Percentiles rank a stretch among this genome's conserved stretches.
phyloP scores from a whole-genome alignment of 1,140 invertebrate species.

The Physella acuta region DNA sequence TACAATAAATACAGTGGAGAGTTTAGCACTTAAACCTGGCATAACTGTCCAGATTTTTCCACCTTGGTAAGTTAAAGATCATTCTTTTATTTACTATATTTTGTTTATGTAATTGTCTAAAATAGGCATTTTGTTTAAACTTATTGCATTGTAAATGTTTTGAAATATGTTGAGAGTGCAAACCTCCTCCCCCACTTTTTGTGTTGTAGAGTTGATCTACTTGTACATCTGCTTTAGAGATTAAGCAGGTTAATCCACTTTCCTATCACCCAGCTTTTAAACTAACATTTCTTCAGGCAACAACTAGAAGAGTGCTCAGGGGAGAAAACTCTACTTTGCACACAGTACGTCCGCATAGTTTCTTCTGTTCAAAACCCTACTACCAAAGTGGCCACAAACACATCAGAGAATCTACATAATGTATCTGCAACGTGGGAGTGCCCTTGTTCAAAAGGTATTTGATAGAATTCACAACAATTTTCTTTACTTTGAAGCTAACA shows the following conservation, averaged over 20 bases:
- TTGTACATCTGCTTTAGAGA: not conserved
- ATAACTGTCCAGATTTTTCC: constrained; percentile 1
- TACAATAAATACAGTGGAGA: not conserved
- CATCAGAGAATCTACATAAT: too few species aligned
- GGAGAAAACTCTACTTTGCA: not conserved
- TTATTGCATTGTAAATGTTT: not conserved
- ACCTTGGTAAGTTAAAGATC: constrained; percentile 1
- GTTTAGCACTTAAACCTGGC: not conserved
- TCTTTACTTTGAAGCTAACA: not conserved
- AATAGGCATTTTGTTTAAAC: not conserved
- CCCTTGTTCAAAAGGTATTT: constrained; percentile 3
- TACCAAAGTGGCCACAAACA: not conserved
- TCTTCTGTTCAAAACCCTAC: not conserved
- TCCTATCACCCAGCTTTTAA: not conserved
- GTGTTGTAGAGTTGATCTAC: not conserved
- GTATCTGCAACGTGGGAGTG: not conserved
- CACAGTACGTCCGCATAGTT: not conserved
- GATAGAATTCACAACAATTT: not conserved
- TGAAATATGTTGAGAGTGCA: not conserved
- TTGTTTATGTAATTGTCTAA: not conserved
- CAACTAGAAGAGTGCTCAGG: not conserved
- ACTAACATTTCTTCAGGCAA: constrained; percentile 1
- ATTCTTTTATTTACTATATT: not conserved
- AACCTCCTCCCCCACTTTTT: not conserved
- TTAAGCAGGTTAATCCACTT: not conserved